These are phyloP conservation scores for Rhodophaea formosa DNA, from an alignment of 2,888 invertebrate genomes.

Conservation along the genomic window DNA sequence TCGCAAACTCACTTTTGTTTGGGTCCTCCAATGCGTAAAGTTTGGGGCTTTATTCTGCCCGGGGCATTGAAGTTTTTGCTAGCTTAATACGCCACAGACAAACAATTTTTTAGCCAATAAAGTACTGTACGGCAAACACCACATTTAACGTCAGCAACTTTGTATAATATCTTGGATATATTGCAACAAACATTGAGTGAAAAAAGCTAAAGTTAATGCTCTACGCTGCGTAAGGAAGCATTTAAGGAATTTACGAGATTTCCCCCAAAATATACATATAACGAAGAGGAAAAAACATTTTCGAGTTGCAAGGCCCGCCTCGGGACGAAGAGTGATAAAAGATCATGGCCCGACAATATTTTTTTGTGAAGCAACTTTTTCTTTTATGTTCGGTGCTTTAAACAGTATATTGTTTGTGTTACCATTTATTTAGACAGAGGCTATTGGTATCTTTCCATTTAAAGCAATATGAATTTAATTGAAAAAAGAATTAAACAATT, in stretches of 20 bases:
- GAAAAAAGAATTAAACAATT: not conserved
- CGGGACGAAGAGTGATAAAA: conserved; percentile 48
- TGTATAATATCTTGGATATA: conserved; percentile 23
- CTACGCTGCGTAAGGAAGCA: conserved; percentile 47
- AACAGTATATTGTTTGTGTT: conserved; percentile 22
- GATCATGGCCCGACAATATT: conserved; percentile 43
- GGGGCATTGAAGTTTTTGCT: too few relatives aligned
- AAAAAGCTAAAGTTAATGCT: conserved; percentile 37
- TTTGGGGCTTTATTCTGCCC: too few relatives aligned
- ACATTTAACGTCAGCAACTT: conserved; percentile 33
- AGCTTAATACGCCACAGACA: not conserved
- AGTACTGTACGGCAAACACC: conserved; percentile 21
- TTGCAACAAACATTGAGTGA: conserved; percentile 27
- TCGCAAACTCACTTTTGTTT: too few relatives aligned
- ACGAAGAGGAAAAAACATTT: conserved; percentile 44
- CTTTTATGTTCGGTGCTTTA: conserved; percentile 36
- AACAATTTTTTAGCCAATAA: conserved; percentile 18
- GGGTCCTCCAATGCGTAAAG: too few relatives aligned
- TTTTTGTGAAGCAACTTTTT: conserved; percentile 36
- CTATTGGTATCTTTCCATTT: conserved; percentile 5
- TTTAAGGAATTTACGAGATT: conserved; percentile 58
- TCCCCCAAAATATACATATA: conserved; percentile 53
- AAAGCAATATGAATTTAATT: not conserved
- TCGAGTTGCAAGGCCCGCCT: conserved; percentile 44
- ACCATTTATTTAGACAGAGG: conserved; percentile 7